These are phyloP conservation scores for Drosophila bocqueti DNA, from an alignment of 1,140 invertebrate genomes.

Conservation along the genomic window DNA sequence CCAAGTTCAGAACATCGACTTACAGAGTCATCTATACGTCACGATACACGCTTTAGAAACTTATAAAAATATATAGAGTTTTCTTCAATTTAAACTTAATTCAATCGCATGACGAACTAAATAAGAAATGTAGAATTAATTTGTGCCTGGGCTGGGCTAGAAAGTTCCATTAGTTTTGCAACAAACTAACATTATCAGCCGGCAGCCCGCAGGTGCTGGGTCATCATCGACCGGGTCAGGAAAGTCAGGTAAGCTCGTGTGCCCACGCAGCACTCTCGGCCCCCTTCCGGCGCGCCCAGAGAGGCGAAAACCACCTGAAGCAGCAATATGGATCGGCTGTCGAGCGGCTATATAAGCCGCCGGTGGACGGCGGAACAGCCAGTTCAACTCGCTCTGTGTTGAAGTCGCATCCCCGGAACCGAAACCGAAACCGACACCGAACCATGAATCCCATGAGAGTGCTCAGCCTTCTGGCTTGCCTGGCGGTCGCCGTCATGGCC, in stretches of 20 bases:
- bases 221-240: conserved; percentile 29
- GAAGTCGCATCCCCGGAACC: conserved; percentile 34
- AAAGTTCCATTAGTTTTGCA: conserved; percentile 25
- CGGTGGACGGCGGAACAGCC: not conserved
- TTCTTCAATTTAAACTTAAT: not conserved
- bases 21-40: not conserved
- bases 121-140: not conserved
- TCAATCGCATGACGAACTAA: conserved; percentile 5
- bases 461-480: conserved; percentile 63
- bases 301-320: conserved; percentile 28
- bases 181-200: conserved; percentile 33
- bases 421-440: conserved; percentile 11
- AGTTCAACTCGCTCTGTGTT: conserved; percentile 67
- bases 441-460: conserved; percentile 71
- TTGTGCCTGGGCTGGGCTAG: not conserved
- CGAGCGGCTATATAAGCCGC: conserved; percentile 42
- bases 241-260: conserved; percentile 14
- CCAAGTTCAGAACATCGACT: not conserved
- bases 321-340: not conserved
- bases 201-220: conserved; percentile 16
- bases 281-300: not conserved
- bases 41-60: not conserved
- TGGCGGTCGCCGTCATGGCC: conserved; percentile 59
- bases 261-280: conserved; percentile 6
- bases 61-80: not conserved